Evolutionary conservation across 2,888 invertebrate species (phyloP).

Genomic region (Aricia artaxerxes): DNA sequence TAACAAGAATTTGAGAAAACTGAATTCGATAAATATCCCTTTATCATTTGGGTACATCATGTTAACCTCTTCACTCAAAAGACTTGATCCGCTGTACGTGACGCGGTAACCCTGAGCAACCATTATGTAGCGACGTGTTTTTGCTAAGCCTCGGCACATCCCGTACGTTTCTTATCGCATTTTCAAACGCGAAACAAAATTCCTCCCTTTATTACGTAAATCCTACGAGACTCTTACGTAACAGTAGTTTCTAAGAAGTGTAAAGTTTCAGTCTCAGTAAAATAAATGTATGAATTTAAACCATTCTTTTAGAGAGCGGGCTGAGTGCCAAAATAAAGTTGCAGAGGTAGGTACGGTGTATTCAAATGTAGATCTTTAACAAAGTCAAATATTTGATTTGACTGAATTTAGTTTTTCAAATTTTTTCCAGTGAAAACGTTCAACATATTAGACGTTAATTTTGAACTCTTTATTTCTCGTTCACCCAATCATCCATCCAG

Average conservation of each 20-base stretch:
- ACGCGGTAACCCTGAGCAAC: slow-evolving; percentile 34
- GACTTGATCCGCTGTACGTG: slow-evolving; percentile 34
- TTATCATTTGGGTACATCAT: slow-evolving; percentile 8
- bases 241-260: slow-evolving; percentile 2
- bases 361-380: not conserved
- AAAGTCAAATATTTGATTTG: not conserved
- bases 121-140: slow-evolving; percentile 30
- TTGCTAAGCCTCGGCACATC: not conserved
- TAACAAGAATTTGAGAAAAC: not conserved
- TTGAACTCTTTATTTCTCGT: not conserved
- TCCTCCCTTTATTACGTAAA: slow-evolving; percentile 18
- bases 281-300: not conserved
- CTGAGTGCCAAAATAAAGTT: slow-evolving; percentile 7
- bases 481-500: not conserved
- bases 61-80: slow-evolving; percentile 32
- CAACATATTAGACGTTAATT: too few relatives aligned
- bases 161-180: slow-evolving; percentile 23
- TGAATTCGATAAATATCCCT: slow-evolving; percentile 19
- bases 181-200: slow-evolving; percentile 24
- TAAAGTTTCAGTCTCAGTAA: not conserved
- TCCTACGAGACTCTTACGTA: slow-evolving; percentile 16
- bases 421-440: not conserved
- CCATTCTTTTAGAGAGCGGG: not conserved
- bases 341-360: not conserved
- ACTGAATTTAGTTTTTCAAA: not conserved